phyloP scores from a whole-genome alignment of 2,888 invertebrate species.

The Trissolcus brochymenae region DNA sequence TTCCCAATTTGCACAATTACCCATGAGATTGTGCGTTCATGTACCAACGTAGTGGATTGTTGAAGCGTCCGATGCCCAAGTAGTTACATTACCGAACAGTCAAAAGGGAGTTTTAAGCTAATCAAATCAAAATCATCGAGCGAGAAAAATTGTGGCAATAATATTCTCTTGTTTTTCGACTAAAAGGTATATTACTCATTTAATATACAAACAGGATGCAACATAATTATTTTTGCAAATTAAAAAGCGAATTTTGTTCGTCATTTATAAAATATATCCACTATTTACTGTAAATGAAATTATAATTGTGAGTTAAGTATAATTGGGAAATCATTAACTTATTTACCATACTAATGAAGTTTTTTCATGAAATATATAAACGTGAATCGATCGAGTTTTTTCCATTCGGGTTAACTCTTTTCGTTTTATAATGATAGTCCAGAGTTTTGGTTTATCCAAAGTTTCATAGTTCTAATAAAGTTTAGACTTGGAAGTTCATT shows the following conservation, averaged over 20 bases:
- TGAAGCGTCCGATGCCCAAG: slow-evolving; percentile 52
- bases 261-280: no score
- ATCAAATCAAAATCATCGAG: slow-evolving; percentile 34
- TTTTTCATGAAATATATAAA: no score
- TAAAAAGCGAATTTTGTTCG: neutral
- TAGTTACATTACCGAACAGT: slow-evolving; percentile 33
- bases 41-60: slow-evolving; percentile 64
- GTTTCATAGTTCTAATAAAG: slow-evolving; percentile 40
- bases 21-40: slow-evolving; percentile 69
- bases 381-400: neutral
- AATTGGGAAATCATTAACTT: no score
- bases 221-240: no score
- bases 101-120: slow-evolving; percentile 31
- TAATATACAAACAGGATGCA: no score
- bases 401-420: slow-evolving; percentile 1
- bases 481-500: slow-evolving; percentile 33
- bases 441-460: slow-evolving; percentile 18
- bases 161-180: no score
- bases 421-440: slow-evolving; percentile 1
- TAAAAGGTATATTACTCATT: no score
- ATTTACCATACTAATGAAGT: no score
- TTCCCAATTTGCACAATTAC: slow-evolving; percentile 69
- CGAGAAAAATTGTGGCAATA: slow-evolving; percentile 2
- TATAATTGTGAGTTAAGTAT: no score
- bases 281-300: no score